Percentiles rank a stretch among this genome's conserved stretches.
Conservation (phyloP, 1,140 invertebrate species). For the Stegodyphus dumicola region DNA sequence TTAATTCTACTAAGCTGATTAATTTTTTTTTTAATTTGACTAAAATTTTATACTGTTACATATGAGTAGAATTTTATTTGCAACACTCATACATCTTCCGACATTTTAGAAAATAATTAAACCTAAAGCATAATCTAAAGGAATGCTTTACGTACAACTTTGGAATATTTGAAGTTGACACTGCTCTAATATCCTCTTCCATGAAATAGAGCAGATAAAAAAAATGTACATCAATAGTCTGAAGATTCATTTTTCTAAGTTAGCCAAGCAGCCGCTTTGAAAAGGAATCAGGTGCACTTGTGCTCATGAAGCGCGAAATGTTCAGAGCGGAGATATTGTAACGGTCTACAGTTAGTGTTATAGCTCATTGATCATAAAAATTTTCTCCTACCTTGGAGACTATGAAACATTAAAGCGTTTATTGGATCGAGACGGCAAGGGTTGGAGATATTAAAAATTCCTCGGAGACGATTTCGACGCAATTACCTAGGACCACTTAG, state of each 20-base stretch:
- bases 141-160: neutral
- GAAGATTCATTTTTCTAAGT: neutral
- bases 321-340: neutral
- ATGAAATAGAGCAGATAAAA: neutral
- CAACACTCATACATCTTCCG: too few relatives aligned
- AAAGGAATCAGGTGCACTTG: neutral
- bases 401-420: neutral
- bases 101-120: too few relatives aligned
- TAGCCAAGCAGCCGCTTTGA: neutral
- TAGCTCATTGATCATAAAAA: slow-evolving; percentile 11
- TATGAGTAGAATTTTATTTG: too few relatives aligned
- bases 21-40: too few relatives aligned
- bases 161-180: neutral
- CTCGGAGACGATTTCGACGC: neutral
- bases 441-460: neutral
- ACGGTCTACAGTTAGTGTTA: slow-evolving; percentile 3
- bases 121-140: neutral
- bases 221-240: neutral
- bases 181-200: neutral
- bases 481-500: neutral
- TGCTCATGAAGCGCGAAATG: neutral
- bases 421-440: neutral
- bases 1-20: too few relatives aligned
- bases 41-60: too few relatives aligned
- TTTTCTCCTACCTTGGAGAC: neutral